phyloP scores from a whole-genome alignment of 2,888 invertebrate species.

The Nowickia ferox region DNA sequence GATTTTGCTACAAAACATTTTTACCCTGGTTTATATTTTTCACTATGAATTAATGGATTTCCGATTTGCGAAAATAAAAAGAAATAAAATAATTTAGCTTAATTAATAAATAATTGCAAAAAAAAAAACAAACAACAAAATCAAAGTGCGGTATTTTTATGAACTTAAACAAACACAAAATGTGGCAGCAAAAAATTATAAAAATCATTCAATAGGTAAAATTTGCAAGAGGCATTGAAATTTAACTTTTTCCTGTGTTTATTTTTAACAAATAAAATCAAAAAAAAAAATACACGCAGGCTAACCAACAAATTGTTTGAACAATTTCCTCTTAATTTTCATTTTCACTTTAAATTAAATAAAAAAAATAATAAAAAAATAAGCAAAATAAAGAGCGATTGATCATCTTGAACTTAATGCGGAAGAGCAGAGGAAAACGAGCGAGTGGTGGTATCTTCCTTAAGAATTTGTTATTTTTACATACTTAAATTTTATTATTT shows the following conservation, averaged over 20 bases:
- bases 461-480: slow-evolving; percentile 10
- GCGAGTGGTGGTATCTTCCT: background rate
- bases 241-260: slow-evolving; percentile 52
- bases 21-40: slow-evolving; percentile 43
- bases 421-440: slow-evolving; percentile 21
- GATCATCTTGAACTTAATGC: slow-evolving; percentile 62
- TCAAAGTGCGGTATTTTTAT: slow-evolving; percentile 39
- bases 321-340: slow-evolving; percentile 47
- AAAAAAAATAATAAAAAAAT: slow-evolving; percentile 6
- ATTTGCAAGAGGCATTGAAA: slow-evolving; percentile 44
- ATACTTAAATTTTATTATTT: background rate
- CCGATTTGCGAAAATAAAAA: slow-evolving; percentile 9
- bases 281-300: slow-evolving; percentile 27
- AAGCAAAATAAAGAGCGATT: background rate
- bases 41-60: background rate
- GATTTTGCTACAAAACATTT: slow-evolving; percentile 42
- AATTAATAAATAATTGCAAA: slow-evolving; percentile 51
- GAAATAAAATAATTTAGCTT: slow-evolving; percentile 20
- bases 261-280: slow-evolving; percentile 27
- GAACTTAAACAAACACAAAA: slow-evolving; percentile 2
- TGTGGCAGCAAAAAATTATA: background rate
- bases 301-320: slow-evolving; percentile 29
- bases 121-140: slow-evolving; percentile 39
- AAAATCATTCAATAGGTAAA: slow-evolving; percentile 40
- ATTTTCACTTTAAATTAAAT: slow-evolving; percentile 43